Conservation (phyloP, 2,113 vertebrate species). For the Platysteira castanea region DNA sequence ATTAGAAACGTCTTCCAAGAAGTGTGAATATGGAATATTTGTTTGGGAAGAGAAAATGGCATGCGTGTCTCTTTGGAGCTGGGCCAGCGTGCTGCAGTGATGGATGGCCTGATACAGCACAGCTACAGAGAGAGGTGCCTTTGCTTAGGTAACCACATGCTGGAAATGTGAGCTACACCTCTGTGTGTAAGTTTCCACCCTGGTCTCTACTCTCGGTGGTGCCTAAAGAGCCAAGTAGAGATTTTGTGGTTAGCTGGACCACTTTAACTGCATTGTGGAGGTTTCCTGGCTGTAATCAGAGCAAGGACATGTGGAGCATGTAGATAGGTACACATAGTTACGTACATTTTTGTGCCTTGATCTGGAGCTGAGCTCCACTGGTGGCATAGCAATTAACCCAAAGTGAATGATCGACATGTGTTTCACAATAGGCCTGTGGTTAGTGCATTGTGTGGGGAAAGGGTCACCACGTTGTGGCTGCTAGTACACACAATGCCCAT, state of each 20-base stretch:
- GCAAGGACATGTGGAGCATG: background rate
- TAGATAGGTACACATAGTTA: background rate
- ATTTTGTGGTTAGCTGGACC: background rate
- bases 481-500: fast-evolving
- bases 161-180: background rate
- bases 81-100: background rate
- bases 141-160: background rate
- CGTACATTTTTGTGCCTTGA: background rate
- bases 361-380: background rate
- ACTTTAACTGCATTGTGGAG: background rate
- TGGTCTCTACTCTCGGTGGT: background rate
- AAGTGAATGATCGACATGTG: background rate
- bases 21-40: background rate
- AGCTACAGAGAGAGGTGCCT: background rate
- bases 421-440: background rate
- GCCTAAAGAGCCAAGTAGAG: background rate
- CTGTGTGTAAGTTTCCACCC: fast-evolving
- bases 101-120: background rate
- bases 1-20: background rate
- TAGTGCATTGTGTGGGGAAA: background rate
- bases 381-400: background rate
- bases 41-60: background rate
- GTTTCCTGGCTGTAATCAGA: background rate
- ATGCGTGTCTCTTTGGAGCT: fast-evolving
- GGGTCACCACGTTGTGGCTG: fast-evolving